phyloP scores from a whole-genome alignment of 2,113 vertebrate species.

The Oryzias melastigma region DNA sequence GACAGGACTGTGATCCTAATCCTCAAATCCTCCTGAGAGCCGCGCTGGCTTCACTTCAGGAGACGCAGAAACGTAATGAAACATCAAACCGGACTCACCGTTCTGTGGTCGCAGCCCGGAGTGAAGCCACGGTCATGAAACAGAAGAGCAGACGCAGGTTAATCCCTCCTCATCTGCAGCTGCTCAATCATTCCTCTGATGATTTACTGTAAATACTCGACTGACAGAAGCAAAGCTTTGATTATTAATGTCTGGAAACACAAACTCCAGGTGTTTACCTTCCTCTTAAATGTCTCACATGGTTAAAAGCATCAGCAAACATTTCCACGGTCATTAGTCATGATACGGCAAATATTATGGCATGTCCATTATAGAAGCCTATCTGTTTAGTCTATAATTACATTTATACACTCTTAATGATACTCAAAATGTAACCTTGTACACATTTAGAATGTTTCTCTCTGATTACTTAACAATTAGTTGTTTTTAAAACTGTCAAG shows the following conservation, averaged over 20 bases:
- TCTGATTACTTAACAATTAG: no score
- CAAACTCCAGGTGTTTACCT: not conserved
- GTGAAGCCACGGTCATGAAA: not conserved
- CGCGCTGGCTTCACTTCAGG: constrained; percentile 4
- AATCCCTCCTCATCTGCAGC: not conserved
- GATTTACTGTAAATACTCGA: no score
- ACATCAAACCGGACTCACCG: constrained; percentile 50
- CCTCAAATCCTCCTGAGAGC: constrained; percentile 26
- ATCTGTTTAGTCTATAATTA: no score
- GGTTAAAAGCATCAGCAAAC: not conserved
- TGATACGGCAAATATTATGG: not conserved
- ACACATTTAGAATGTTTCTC: no score
- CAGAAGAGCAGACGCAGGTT: constrained; percentile 8
- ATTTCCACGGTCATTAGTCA: not conserved
- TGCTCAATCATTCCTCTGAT: no score
- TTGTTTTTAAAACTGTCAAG: no score
- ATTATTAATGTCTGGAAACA: no score
- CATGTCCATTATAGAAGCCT: not conserved
- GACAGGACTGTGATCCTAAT: constrained; percentile 13
- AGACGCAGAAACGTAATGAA: constrained; percentile 10
- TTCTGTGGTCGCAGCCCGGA: constrained; percentile 31
- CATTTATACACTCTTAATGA: no score
- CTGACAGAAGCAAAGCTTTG: no score
- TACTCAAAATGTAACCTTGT: no score
- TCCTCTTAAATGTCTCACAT: not conserved